Conservation (phyloP, 2,113 vertebrate genomes). For the Egretta garzetta region DNA sequence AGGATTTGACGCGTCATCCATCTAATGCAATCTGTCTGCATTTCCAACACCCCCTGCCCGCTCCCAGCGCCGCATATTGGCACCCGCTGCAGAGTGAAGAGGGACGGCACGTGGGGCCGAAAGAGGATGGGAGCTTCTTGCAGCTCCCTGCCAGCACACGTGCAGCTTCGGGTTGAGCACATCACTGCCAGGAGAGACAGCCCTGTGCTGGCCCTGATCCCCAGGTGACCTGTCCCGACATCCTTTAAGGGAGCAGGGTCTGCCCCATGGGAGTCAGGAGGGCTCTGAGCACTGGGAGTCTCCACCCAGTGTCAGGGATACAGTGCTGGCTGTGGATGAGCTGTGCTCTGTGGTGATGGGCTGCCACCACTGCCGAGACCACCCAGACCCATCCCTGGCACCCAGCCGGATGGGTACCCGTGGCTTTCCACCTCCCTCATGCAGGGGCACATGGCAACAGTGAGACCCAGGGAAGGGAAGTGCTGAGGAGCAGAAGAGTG, state of each 20-base stretch:
- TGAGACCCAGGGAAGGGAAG: background rate
- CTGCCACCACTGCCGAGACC: background rate
- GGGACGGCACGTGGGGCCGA: fast-evolving
- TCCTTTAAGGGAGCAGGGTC: background rate
- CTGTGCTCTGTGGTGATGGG: background rate
- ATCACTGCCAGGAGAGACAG: background rate
- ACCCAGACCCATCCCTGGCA: background rate
- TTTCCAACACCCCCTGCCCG: background rate
- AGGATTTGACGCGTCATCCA: background rate
- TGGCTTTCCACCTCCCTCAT: background rate
- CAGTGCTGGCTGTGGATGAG: background rate
- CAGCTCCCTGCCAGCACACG: background rate
- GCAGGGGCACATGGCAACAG: fast-evolving
- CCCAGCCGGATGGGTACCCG: fast-evolving
- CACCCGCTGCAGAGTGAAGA: background rate
- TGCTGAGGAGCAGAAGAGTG: background rate
- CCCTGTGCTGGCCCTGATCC: background rate
- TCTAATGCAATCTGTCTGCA: background rate
- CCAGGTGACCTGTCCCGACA: background rate
- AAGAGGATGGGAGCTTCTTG: background rate
- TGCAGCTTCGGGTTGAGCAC: background rate
- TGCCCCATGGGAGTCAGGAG: background rate
- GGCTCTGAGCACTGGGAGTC: background rate
- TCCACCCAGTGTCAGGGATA: background rate
- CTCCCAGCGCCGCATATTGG: fast-evolving